Conservation (phyloP, 2,888 invertebrate genomes). For the Alloplasta piceator region DNA sequence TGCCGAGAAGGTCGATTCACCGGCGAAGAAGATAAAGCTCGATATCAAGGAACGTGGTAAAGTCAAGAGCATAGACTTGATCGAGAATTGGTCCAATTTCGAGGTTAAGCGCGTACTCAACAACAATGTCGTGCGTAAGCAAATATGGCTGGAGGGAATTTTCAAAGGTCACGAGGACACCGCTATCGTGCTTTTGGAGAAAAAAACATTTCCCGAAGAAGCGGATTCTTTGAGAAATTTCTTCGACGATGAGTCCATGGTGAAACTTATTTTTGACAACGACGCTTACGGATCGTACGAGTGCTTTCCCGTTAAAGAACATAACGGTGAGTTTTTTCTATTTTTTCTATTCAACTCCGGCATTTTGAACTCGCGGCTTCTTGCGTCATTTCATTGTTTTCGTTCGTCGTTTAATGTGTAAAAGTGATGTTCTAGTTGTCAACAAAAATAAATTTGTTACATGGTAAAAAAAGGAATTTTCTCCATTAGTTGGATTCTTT, state of each 20-base stretch:
- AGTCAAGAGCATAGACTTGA: conserved; percentile 61
- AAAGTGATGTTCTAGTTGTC: not conserved
- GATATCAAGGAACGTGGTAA: conserved; percentile 6
- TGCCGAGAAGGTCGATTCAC: conserved; percentile 15
- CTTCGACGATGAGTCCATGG: conserved; percentile 86
- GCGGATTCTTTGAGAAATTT: conserved; percentile 85
- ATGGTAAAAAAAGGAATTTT: no score
- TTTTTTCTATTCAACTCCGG: conserved; percentile 31
- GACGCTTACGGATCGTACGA: conserved; percentile 94
- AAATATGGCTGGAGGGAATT: conserved; percentile 88
- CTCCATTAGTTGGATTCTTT: no score
- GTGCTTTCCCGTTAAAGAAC: conserved; percentile 86
- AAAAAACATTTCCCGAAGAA: conserved; percentile 90
- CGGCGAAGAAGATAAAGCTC: conserved; percentile 48
- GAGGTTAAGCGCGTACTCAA: conserved; percentile 87
- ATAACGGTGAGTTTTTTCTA: conserved; percentile 86
- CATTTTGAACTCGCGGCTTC: not conserved
- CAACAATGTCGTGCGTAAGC: conserved; percentile 90
- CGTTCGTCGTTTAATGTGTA: not conserved
- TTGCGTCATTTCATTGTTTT: conserved; percentile 4
- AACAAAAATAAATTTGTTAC: conserved; percentile 22
- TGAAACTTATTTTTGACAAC: conserved; percentile 89
- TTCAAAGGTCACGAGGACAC: conserved; percentile 86
- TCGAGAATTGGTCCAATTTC: conserved; percentile 87
- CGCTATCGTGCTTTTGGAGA: conserved; percentile 92